Conservation (phyloP, 2,888 invertebrate genomes). For the Galerucella pusilla region DNA sequence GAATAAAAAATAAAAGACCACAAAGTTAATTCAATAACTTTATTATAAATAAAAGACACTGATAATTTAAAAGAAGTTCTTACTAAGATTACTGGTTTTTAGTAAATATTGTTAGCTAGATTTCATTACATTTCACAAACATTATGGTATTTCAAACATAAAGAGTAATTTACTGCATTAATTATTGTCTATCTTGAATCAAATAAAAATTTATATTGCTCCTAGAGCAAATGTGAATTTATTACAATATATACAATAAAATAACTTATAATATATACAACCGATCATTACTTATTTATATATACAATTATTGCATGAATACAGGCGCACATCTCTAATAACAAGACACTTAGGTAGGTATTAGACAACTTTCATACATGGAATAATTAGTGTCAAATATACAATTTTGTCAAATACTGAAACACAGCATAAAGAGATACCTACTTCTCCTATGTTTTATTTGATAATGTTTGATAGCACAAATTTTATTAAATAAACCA, state of each 20-base stretch:
- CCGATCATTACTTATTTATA: not conserved
- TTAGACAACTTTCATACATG: not conserved
- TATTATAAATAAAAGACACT: conserved; percentile 4
- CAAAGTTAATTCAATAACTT: not conserved
- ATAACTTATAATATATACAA: conserved; percentile 1
- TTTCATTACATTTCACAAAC: conserved; percentile 4
- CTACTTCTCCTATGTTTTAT: no score
- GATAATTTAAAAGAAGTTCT: conserved; percentile 2
- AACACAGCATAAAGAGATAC: no score
- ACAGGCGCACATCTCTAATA: not conserved
- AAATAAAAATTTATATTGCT: conserved; percentile 3
- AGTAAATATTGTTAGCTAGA: conserved; percentile 5
- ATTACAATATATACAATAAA: conserved; percentile 8
- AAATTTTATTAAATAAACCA: no score
- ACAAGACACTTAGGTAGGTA: not conserved
- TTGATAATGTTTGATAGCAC: no score
- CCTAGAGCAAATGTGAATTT: conserved; percentile 3
- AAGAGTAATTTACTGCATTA: conserved; percentile 1
- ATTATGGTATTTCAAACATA: not conserved
- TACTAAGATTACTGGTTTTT: not conserved
- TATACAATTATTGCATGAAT: not conserved
- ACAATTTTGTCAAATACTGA: no score
- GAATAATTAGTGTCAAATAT: no score
- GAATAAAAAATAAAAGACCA: not conserved
- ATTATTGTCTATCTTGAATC: conserved; percentile 13